These are phyloP conservation scores for Psix sp. DNA, from an alignment of 1,140 invertebrate genomes.

Conservation along the genomic window DNA sequence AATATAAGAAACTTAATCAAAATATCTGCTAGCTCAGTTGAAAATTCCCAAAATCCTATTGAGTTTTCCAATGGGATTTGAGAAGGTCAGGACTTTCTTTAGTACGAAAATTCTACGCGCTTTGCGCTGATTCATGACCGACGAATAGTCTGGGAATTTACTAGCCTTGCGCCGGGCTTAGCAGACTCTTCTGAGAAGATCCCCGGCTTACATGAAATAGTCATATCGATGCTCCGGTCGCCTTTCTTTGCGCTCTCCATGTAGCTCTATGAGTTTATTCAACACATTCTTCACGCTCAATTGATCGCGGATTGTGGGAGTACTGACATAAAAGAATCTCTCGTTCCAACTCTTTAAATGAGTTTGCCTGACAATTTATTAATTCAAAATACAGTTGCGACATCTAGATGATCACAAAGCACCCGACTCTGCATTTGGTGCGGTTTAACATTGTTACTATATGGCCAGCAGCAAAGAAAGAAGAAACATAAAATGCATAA, in stretches of 20 bases:
- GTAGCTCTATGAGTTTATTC: conserved; percentile 16
- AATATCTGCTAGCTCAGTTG: conserved; percentile 23
- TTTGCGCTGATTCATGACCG: conserved; percentile 27
- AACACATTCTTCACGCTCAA: conserved; percentile 58
- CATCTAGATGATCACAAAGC: too few species aligned
- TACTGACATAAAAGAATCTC: conserved; percentile 55
- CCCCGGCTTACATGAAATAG: conserved; percentile 38
- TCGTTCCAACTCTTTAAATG: too few species aligned
- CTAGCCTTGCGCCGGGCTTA: conserved; percentile 22
- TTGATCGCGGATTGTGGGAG: conserved; percentile 57
- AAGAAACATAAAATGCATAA: conserved; percentile 24
- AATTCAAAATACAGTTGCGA: too few species aligned
- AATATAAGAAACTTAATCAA: conserved; percentile 19
- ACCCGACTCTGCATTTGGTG: neutral
- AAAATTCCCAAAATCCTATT: conserved; percentile 25
- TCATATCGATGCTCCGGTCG: conserved; percentile 19
- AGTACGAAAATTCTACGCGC: neutral
- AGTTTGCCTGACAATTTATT: neutral
- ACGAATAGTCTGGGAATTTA: conserved; percentile 31
- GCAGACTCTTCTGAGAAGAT: conserved; percentile 21
- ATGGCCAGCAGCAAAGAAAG: neutral
- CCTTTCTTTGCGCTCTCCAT: conserved; percentile 18
- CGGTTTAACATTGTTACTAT: neutral
- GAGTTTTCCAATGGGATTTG: conserved; percentile 19
- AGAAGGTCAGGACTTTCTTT: conserved; percentile 20